phyloP scores from a whole-genome alignment of 2,888 invertebrate genomes.

The Pyrocoelia pectoralis region DNA sequence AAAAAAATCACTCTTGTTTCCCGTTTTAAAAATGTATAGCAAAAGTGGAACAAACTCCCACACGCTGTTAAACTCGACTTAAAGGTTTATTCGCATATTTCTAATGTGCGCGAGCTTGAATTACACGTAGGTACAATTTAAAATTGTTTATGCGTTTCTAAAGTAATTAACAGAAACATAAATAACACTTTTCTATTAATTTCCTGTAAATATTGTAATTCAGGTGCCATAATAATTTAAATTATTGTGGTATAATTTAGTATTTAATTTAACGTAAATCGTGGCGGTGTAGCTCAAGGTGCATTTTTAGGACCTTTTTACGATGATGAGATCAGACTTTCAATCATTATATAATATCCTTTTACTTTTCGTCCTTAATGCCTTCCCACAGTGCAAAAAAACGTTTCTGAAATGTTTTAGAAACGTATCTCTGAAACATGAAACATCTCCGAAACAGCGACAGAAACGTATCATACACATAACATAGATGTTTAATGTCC shows the following conservation, averaged over 20 bases:
- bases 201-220: conserved; percentile 2
- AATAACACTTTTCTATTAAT: conserved; percentile 9
- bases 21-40: conserved; percentile 29
- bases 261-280: too few species aligned
- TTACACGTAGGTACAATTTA: conserved; percentile 2
- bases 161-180: conserved; percentile 8
- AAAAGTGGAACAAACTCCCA: conserved; percentile 37
- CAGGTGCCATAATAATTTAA: conserved; percentile 3
- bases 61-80: conserved; percentile 16
- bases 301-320: too few species aligned
- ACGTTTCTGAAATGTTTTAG: too few species aligned
- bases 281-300: too few species aligned
- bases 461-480: too few species aligned
- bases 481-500: too few species aligned
- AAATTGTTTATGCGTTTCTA: conserved; percentile 3
- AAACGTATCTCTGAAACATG: too few species aligned
- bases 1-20: conserved; percentile 36
- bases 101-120: neutral
- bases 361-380: too few species aligned
- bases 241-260: neutral
- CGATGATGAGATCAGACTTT: too few species aligned
- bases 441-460: too few species aligned
- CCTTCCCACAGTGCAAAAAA: too few species aligned
- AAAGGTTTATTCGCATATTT: conserved; percentile 21
- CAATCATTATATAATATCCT: too few species aligned